A percentile compares a stretch with the other conserved stretches of the same genome.
These are phyloP conservation scores for Pseudochirops cupreus DNA, from an alignment of 2,797 vertebrate species.

Conservation along the genomic window DNA sequence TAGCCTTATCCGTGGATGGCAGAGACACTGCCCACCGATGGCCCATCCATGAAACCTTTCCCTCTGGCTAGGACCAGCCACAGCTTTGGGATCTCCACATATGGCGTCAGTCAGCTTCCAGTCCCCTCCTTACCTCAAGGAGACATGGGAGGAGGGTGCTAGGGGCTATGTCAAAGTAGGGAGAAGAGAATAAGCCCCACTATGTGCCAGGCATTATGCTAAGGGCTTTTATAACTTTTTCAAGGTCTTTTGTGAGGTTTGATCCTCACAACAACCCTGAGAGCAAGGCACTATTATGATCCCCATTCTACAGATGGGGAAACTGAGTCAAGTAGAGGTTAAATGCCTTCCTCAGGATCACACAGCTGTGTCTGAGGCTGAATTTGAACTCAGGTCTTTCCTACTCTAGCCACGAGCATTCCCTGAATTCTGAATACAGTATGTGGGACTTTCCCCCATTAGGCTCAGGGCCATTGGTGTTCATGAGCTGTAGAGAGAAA, in stretches of 20 bases:
- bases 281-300: not conserved
- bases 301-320: not conserved
- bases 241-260: not conserved
- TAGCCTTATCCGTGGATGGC: no score
- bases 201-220: not conserved
- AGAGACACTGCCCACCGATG: not conserved
- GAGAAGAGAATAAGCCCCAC: not conserved
- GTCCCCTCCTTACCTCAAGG: no score
- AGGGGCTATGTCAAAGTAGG: not conserved
- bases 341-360: not conserved
- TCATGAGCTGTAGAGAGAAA: not conserved
- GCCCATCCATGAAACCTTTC: not conserved
- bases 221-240: not conserved
- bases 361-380: not conserved
- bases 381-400: not conserved
- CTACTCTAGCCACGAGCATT: not conserved
- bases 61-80: not conserved
- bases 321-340: not conserved
- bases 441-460: not conserved
- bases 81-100: not conserved
- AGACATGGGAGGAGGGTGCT: not conserved
- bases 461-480: not conserved
- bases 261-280: not conserved
- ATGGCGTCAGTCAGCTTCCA: no score
- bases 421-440: not conserved